Conservation (phyloP, 2,797 vertebrate genomes). For the Poecilia velifera region DNA sequence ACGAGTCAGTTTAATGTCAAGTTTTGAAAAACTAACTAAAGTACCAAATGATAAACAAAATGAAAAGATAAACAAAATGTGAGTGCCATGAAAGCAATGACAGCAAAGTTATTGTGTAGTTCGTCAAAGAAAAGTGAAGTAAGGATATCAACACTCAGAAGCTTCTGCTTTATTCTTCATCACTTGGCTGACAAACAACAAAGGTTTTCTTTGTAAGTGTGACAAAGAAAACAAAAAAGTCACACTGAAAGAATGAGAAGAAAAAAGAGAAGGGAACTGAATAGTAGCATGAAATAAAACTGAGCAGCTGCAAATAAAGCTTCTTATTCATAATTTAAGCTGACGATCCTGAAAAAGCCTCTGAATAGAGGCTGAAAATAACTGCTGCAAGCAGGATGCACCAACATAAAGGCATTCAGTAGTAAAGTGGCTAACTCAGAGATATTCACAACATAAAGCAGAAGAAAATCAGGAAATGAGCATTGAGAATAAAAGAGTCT, state of each 20-base stretch:
- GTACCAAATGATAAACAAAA: background rate
- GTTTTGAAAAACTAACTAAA: background rate
- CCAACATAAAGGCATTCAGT: constrained; percentile 31
- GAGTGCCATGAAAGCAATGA: background rate
- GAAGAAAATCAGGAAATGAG: background rate
- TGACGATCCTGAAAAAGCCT: constrained; percentile 27
- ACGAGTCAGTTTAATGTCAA: constrained; percentile 9
- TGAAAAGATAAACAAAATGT: background rate
- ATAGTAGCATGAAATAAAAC: constrained; percentile 20
- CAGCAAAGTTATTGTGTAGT: background rate
- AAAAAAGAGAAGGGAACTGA: constrained; percentile 36
- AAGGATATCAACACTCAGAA: constrained; percentile 21
- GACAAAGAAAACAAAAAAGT: constrained; percentile 1
- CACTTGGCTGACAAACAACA: background rate
- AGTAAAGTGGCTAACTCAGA: background rate
- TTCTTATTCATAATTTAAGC: constrained; percentile 39
- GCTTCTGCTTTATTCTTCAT: constrained; percentile 24
- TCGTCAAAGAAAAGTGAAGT: background rate
- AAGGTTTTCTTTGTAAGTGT: background rate
- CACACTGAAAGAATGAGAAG: background rate
- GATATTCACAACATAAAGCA: background rate
- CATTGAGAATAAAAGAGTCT: background rate
- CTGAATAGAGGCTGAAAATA: constrained; percentile 56
- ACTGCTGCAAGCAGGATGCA: constrained; percentile 35
- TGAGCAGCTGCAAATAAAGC: constrained; percentile 65